Percentiles rank a stretch among this genome's conserved stretches.
phyloP scores from a whole-genome alignment of 2,888 invertebrate genomes.

The Diachrysia chrysitis region DNA sequence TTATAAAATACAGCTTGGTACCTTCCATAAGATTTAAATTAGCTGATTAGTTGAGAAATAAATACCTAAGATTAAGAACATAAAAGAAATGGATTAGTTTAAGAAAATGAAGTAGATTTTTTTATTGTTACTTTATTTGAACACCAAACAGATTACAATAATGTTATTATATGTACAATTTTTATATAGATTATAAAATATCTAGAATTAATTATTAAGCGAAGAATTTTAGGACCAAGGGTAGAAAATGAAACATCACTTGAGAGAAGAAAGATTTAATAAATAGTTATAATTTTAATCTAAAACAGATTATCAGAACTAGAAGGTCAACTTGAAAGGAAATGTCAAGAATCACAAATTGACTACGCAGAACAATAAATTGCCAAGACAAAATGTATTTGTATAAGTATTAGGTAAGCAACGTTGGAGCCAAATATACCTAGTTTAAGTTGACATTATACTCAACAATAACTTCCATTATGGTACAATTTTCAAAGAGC shows the following conservation, averaged over 20 bases:
- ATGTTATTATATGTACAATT: conserved; percentile 33
- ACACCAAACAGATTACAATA: conserved; percentile 51
- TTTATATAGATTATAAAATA: conserved; percentile 23
- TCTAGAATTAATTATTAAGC: conserved; percentile 23
- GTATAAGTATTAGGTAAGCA: conserved; percentile 47
- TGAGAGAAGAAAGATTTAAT: conserved; percentile 89
- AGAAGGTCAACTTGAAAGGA: conserved; percentile 79
- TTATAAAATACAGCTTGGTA: no score
- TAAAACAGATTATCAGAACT: conserved; percentile 85
- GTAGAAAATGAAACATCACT: conserved; percentile 71
- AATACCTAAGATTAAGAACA: no score
- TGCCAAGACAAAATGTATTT: conserved; percentile 68
- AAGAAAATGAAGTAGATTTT: conserved; percentile 43
- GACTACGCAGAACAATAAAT: conserved; percentile 76
- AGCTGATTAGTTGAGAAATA: no score
- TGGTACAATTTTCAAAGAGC: conserved; percentile 64
- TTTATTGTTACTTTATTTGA: conserved; percentile 49
- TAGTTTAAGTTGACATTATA: conserved; percentile 40
- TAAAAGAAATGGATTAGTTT: conserved; percentile 9
- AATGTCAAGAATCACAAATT: conserved; percentile 78
- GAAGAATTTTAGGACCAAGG: conserved; percentile 30
- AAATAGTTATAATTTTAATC: conserved; percentile 87
- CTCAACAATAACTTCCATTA: conserved; percentile 35
- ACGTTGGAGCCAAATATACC: conserved; percentile 65
- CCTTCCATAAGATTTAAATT: no score